Base-by-base conservation (phyloP, 2,113 vertebrate species). In the Anarhynchus alexandrinus region DNA sequence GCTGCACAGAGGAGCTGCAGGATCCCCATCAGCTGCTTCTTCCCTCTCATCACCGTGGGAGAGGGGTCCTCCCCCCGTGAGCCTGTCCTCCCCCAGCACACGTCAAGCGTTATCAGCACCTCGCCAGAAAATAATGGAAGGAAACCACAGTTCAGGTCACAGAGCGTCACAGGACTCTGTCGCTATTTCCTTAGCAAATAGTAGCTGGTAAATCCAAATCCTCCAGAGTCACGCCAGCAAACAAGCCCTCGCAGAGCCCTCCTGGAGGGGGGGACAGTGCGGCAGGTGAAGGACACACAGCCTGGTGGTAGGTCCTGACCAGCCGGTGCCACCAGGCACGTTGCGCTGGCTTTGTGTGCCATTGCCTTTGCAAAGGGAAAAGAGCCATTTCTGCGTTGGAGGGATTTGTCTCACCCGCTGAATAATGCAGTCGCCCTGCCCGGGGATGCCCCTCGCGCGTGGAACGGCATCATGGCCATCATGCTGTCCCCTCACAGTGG, bases 401-500 rank as follows among this genome's bases (percentile, higher is more conserved):
- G 5, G 16, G 21, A 14, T 82, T 87, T 79, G 51, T 59, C 45
- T 65, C 52, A 15, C 30, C 34, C 3, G 3, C 36, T 40, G n/a
- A 55, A 29, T 65, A 40, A 36, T 3, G 21, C 64, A 27, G 77
- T 77, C 11, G 0, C 5, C 2, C n/a, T 61, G 40, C 22, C 40
- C 2, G 2, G n/a, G 38, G 34, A 8, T 11, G 5, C 43, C 59
- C 55, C 40, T 70, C 5, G 1, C 4, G 11, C 4, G 22, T 43
- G 78, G 57, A 38, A 36, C 6, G 8, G 32, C 72, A 43, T 47
- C 82, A 40, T 2, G 1, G 21, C 49, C 45, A 17, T 26, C 29
- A 10, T 43, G n/a, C 38, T n/a, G 55, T 76, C 21, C 40, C n/a
- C 25, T 55, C 0, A 0, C 23, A 38, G 76, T 5, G 0, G 23